Evolutionary conservation across 2,113 vertebrate genomes (phyloP).

Genomic region (Dendrocopos noguchii): DNA sequence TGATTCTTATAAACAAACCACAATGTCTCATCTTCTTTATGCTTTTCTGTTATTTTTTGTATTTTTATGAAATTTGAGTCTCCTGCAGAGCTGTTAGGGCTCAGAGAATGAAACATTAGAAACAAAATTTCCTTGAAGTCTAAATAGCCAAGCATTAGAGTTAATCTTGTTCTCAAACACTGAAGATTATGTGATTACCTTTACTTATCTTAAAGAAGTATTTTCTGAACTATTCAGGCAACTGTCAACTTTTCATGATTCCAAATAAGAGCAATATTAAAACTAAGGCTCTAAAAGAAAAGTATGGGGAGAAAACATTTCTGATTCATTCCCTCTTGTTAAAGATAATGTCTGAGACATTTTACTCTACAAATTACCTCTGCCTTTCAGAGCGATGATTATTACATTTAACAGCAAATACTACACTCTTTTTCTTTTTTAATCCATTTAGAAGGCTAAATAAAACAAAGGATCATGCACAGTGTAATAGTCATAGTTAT

Average conservation of each 20-base stretch:
- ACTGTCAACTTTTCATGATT: background rate
- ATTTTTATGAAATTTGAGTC: background rate
- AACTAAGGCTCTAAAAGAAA: background rate
- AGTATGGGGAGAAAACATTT: background rate
- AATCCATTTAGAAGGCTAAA: background rate
- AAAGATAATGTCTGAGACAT: background rate
- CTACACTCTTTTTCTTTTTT: background rate
- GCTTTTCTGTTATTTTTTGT: background rate
- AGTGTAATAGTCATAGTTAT: background rate
- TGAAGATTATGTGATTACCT: background rate
- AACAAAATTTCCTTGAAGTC: constrained; percentile 6
- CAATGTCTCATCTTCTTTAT: background rate
- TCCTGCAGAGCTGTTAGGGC: background rate
- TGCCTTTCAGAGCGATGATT: background rate
- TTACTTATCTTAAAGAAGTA: background rate
- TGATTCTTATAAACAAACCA: background rate
- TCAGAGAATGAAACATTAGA: background rate
- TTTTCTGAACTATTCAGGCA: background rate
- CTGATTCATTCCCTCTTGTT: background rate
- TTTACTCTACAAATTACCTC: background rate
- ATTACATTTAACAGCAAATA: background rate
- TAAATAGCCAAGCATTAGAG: background rate
- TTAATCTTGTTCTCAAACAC: constrained; percentile 13
- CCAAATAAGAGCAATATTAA: background rate
- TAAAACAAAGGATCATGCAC: background rate